Evolutionary conservation across 2,113 vertebrate genomes (phyloP), one percentile per base, ranked within the genome.

Genomic region (Patagioenas fasciata): DNA sequence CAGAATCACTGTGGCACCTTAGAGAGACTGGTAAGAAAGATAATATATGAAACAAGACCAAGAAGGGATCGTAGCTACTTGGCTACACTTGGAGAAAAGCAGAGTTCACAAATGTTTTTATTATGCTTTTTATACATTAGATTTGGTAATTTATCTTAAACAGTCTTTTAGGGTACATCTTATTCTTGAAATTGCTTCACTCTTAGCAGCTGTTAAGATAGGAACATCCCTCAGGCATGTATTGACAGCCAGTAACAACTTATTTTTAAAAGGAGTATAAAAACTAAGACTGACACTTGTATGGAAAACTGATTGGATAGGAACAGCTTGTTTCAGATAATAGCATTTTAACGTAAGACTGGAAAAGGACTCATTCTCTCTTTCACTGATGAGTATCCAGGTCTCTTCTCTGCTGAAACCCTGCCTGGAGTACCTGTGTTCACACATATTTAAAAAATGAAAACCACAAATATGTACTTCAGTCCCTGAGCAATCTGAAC

Each of bases 51-150:
- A 85, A 60, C 13, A 47, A 77, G 20, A 65, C 32, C 31, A 36
- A 54, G 80, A 57, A 70, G 20, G 36, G 24, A 65, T 44, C 6
- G 26, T 2, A 48, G 40, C 29, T 58, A 71, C 15, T 70, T 71
- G 29, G 16, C 28, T 28, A 71, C 42, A 13, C 38, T 65, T 58
- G 6, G 47, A 95, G 40, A 85, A 88, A 86, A 72, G 24, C 11
- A 69, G 29, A 74, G 60, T 74, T 91, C 60, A 64, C 6, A 3
- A 36, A 9, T 67, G 10, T 14, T 81, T 95, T 95, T 93, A 95
- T 89, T 65, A 89, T 89, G 40, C 12, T 69, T 91, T 86, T 91
- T 91, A 72, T 57, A 93, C 29, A 89, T 91, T 54, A 71, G 82
- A 73, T 82, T 21, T 48, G 42, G 28, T 90, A 15, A 64, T 56